Evolutionary conservation across 2,797 vertebrate genomes (phyloP).

Genomic region (Aotus griseimembra): DNA sequence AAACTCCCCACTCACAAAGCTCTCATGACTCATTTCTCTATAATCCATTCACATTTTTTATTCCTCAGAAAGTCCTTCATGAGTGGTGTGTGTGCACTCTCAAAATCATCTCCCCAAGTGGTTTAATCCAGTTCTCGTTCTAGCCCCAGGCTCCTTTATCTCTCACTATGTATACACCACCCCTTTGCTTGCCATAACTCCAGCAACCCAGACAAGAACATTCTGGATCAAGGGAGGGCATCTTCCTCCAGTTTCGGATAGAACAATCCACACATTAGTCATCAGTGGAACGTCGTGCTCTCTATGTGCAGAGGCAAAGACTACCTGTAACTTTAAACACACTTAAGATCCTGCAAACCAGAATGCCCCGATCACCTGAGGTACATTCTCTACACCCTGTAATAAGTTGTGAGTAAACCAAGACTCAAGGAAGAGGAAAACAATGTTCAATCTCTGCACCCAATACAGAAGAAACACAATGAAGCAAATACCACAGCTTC

Average conservation of each 20-base stretch:
- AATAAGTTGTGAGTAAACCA: background rate
- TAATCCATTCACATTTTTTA: background rate
- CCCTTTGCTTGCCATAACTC: background rate
- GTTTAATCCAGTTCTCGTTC: background rate
- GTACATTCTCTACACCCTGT: background rate
- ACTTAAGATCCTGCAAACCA: background rate
- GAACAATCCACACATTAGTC: background rate
- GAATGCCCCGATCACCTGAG: background rate
- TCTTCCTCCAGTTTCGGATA: background rate
- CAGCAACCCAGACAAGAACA: background rate
- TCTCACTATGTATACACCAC: fast-evolving
- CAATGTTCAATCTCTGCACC: background rate
- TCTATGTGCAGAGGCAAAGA: background rate
- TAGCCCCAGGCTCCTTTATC: background rate
- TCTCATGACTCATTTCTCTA: background rate
- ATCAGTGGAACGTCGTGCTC: background rate
- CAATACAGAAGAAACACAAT: background rate
- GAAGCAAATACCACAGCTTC: background rate
- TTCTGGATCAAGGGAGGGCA: too few species aligned
- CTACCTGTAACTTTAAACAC: background rate
- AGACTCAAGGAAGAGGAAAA: background rate
- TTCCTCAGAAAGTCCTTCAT: background rate
- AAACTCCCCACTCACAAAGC: background rate
- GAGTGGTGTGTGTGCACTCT: background rate
- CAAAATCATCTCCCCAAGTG: background rate